phyloP scores from a whole-genome alignment of 2,113 vertebrate species.

The Cnemophilus loriae region DNA sequence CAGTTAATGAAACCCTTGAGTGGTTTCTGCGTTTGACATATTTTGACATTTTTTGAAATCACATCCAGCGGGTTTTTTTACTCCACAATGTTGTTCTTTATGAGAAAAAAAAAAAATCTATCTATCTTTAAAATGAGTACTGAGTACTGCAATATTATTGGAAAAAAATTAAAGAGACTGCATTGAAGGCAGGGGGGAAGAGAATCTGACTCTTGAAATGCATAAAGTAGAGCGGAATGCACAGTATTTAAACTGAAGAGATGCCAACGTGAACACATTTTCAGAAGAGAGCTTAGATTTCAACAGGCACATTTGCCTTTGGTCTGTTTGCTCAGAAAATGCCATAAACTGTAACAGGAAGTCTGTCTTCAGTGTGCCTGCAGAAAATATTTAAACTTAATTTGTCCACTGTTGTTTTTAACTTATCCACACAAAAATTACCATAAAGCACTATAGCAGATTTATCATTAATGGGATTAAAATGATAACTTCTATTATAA shows the following conservation, averaged over 20 bases:
- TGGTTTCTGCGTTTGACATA: constrained; percentile 87
- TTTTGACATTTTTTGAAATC: constrained; percentile 89
- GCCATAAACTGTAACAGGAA: not conserved
- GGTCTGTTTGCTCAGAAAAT: constrained; percentile 4
- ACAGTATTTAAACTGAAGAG: constrained; percentile 40
- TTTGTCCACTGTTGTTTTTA: not conserved
- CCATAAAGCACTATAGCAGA: not conserved
- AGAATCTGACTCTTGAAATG: constrained; percentile 59
- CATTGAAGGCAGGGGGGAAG: constrained; percentile 27
- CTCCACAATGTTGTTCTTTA: constrained; percentile 74
- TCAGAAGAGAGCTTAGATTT: not conserved
- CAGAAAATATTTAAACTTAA: not conserved
- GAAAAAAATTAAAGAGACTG: constrained; percentile 70
- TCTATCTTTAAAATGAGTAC: constrained; percentile 80
- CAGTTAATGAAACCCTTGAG: constrained; percentile 90
- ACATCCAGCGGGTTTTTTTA: constrained; percentile 77
- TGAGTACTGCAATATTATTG: constrained; percentile 75
- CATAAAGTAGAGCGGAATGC: constrained; percentile 40
- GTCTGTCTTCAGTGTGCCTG: not conserved
- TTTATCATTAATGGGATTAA: constrained; percentile 24
- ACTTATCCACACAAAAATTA: not conserved
- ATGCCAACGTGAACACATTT: not conserved
- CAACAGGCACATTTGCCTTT: not conserved
- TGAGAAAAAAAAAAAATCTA: constrained; percentile 70
- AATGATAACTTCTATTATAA: not conserved